Base-by-base conservation (phyloP, 2,888 invertebrate genomes). In the Philereme transversata region DNA sequence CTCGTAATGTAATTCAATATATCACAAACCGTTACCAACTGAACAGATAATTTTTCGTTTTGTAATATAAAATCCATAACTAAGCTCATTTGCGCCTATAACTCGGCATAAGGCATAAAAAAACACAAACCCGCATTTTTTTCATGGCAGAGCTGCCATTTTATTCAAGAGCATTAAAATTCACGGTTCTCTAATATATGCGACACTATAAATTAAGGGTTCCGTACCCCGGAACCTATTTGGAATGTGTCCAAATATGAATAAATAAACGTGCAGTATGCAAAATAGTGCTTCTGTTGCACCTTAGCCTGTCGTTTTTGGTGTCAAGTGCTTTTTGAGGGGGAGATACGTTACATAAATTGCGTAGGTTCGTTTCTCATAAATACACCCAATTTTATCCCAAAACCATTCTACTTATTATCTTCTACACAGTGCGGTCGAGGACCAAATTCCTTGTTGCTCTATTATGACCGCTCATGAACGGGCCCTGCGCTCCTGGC, bases 231-330 rank as follows among this genome's bases (percentile, higher is more conserved):
- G 60, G 76, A 82, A 80, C 82, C 85, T 82, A 86, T 87, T 88
- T 88, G 88, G 88, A 86, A 68, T 74, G 72, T 67, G 70, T 84
- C 87, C 88, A 88, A 86, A 83, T 82, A 81, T 81, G 81, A 78
- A 86, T 84, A 84, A 83, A 85, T 82, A 81, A 68, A 64, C 56
- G 61, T 62, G 68, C 69, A 67, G 69, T 76, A 75, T 70, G 74
- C 74, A 74, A 75, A 77, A 74, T 71, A 70, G 63, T 60, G 68
- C 55, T 50, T 57, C 41, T 57, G 51, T 57, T 62, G 64, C 62
- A 70, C 64, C 61, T 66, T 47, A 59, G 48, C 54, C 48, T 50
- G 45, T 59, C 22, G 72, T 72, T 75, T 70, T 68, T 70, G 68
- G 67, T 67, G 72, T 51, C 35, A 47, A 51, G 47, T 22, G 41